Base-by-base conservation (phyloP, 2,888 invertebrate genomes). In the Pristionchus japonicus region DNA sequence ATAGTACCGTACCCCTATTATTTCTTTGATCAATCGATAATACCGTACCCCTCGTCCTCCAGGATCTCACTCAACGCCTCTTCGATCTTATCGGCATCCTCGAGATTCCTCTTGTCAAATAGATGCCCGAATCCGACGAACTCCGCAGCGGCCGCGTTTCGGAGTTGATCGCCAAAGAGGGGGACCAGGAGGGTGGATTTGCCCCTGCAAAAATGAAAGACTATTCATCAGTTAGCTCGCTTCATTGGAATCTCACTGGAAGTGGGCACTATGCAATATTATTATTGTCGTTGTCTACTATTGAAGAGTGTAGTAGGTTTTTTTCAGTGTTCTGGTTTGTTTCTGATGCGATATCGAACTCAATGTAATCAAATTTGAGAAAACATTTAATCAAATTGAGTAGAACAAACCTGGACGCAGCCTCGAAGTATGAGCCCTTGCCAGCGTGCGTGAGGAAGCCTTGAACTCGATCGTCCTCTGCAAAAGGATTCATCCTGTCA, bases 371-470 rank as follows among this genome's bases (percentile, higher is more conserved):
- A 74, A 15, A 40, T 74, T 40, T 9, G 23, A 23, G n/a, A 40
- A 11, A 74, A 40, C 4, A 74, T 74, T 7, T 11, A 20, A 4
- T 40, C 20, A 11, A 3, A 57, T 57, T 13, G 57, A 57, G 15
- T 13, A 70, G 34, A 4, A 7, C 47, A 9, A 34, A 61, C 84
- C 84, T 84, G 15, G 84, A 27, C 4, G 86, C 86, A 31, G 86
- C 86, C 49, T 86, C 86, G 34, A 70, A 67, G 86, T 61, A 47
- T 1, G 86, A 70, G 6, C 86, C 86, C 49, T 86, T 86, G n/a
- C 86, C 86, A 1, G 49, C 86, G 31, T 86, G 86, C 27, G 86
- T 67, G 67, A 86, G 31, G 47, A 86, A 70, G 7, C 86, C 86
- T 3, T 49, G 67, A 13, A 86, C 86, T 11, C 86, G 86, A 31